Conservation (phyloP, 2,888 invertebrate species). For the Aromia moschata region DNA sequence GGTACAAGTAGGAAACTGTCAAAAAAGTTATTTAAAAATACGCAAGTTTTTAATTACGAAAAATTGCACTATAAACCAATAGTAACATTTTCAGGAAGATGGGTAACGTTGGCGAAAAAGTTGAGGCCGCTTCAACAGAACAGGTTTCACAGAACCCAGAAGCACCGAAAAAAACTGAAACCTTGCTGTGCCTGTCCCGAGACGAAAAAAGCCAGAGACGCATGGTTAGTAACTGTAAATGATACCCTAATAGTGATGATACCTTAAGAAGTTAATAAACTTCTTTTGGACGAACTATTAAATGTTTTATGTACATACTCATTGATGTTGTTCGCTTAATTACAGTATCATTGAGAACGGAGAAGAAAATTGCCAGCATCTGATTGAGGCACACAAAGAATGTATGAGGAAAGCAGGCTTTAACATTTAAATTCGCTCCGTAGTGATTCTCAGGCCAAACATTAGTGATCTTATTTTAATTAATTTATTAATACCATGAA, state of each 20-base stretch:
- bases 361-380: constrained; percentile 86
- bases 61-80: background rate
- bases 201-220: constrained; percentile 89
- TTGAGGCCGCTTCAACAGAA: constrained; percentile 61
- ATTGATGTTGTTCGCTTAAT: constrained; percentile 49
- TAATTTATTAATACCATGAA: constrained; percentile 4
- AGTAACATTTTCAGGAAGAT: constrained; percentile 54
- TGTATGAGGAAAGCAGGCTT: constrained; percentile 98
- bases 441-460: background rate
- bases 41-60: background rate
- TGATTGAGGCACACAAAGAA: constrained; percentile 95
- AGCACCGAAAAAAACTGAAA: constrained; percentile 78
- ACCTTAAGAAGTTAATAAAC: too few relatives aligned
- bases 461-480: background rate
- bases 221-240: constrained; percentile 77
- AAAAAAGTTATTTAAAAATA: background rate
- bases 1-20: too few relatives aligned
- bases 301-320: constrained; percentile 8
- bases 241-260: too few relatives aligned
- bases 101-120: constrained; percentile 68
- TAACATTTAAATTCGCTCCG: constrained; percentile 76
- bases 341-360: constrained; percentile 90
- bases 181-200: constrained; percentile 98
- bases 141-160: constrained; percentile 57
- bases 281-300: too few relatives aligned